A percentile compares a stretch with the other conserved stretches of the same genome.
These are phyloP conservation scores for Paramormyrops hopkinsi DNA, from an alignment of 2,797 vertebrate species.

Conservation along the genomic window DNA sequence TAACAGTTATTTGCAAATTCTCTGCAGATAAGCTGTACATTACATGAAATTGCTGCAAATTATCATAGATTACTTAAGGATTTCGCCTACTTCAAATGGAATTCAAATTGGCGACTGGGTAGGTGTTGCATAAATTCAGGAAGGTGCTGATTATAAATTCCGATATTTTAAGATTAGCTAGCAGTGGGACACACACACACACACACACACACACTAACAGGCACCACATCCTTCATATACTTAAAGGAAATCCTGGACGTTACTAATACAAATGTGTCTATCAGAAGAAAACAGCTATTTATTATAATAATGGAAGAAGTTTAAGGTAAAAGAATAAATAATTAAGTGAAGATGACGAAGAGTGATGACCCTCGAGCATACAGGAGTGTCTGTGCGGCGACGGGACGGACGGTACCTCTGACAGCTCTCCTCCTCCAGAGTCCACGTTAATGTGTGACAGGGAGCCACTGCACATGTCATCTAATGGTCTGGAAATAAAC, in stretches of 20 bases:
- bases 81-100: conserved; percentile 5
- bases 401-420: neutral
- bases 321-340: neutral
- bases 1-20: neutral
- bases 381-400: neutral
- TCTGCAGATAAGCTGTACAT: neutral
- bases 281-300: neutral
- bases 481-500: conserved; percentile 41
- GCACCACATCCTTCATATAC: neutral
- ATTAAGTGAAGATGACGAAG: neutral
- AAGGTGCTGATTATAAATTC: no score
- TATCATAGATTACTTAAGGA: conserved; percentile 6
- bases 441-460: conserved; percentile 34
- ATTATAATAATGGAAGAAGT: neutral
- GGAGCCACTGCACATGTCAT: conserved; percentile 28
- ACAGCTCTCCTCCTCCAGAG: conserved; percentile 25
- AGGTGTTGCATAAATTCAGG: neutral
- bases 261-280: neutral
- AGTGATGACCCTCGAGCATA: neutral
- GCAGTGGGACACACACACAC: no score
- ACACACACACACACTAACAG: no score
- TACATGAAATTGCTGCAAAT: neutral
- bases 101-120: neutral
- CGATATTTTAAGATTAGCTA: neutral
- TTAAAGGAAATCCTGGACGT: neutral